phyloP scores from a whole-genome alignment of 2,797 vertebrate species.

The Serranus cabrilla region DNA sequence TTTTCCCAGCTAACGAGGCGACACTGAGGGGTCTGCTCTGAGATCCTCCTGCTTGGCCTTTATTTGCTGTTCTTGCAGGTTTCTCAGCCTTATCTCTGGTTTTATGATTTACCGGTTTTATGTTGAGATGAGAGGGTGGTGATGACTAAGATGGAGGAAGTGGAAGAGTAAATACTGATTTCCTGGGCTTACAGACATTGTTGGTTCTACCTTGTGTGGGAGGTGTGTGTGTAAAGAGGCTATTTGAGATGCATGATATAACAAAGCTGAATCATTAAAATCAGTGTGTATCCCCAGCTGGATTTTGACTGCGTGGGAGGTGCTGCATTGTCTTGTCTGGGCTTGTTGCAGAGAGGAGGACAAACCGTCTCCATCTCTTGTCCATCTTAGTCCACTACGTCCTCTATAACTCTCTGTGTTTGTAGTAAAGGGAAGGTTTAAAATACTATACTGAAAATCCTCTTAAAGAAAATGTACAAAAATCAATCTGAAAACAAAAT shows the following conservation, averaged over 20 bases:
- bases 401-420: neutral
- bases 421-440: neutral
- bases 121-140: slow-evolving; percentile 37
- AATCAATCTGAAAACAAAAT: slow-evolving; percentile 1
- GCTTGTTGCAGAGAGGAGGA: slow-evolving; percentile 56
- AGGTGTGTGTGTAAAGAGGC: slow-evolving; percentile 51
- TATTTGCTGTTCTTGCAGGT: slow-evolving; percentile 44
- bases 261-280: slow-evolving; percentile 31
- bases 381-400: slow-evolving; percentile 10
- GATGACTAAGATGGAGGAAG: slow-evolving; percentile 62
- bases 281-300: slow-evolving; percentile 24
- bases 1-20: neutral
- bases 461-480: too few relatives aligned
- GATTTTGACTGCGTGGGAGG: slow-evolving; percentile 36
- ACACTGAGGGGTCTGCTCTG: neutral
- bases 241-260: slow-evolving; percentile 51
- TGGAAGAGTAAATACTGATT: slow-evolving; percentile 62
- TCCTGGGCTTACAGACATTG: slow-evolving; percentile 43
- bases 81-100: slow-evolving; percentile 47
- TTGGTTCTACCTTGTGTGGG: slow-evolving; percentile 56
- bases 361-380: slow-evolving; percentile 33
- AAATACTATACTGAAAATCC: too few relatives aligned
- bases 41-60: slow-evolving; percentile 4
- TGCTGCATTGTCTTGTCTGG: slow-evolving; percentile 56
- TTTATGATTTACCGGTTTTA: slow-evolving; percentile 37